These are phyloP conservation scores for Apogon hyalosoma DNA, from an alignment of 2,797 vertebrate species.

Conservation along the genomic window DNA sequence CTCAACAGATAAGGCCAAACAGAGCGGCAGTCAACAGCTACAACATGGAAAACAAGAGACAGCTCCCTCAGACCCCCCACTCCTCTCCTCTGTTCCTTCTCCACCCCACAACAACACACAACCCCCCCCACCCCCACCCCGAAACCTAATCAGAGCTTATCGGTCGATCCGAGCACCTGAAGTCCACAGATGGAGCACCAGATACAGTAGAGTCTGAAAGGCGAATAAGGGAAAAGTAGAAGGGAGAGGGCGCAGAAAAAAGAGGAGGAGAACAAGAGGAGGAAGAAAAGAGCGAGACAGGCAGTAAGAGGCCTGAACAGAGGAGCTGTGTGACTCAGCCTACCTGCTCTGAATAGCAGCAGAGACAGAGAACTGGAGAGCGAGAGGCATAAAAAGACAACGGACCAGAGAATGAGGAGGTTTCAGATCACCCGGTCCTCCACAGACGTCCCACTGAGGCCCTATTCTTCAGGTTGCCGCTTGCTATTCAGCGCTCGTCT, in stretches of 20 bases:
- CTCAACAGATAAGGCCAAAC: constrained; percentile 71
- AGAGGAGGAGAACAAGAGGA: constrained; percentile 24
- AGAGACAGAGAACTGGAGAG: constrained; percentile 56
- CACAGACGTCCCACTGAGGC: constrained; percentile 64
- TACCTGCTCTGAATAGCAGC: constrained; percentile 63
- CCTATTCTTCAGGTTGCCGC: constrained; percentile 59
- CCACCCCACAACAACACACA: not conserved
- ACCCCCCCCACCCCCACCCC: not conserved
- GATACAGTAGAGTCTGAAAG: constrained; percentile 51
- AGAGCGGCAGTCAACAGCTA: constrained; percentile 52
- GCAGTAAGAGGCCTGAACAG: constrained; percentile 41
- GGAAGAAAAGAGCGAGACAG: constrained; percentile 30
- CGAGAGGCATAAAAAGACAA: constrained; percentile 53
- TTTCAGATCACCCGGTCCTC: constrained; percentile 64
- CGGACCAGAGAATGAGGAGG: constrained; percentile 46
- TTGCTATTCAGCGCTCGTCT: constrained; percentile 66
- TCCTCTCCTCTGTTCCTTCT: constrained; percentile 22
- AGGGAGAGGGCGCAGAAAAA: constrained; percentile 28
- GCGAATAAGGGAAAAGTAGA: constrained; percentile 45
- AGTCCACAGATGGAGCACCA: constrained; percentile 57
- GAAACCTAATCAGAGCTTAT: constrained; percentile 64
- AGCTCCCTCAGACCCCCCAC: constrained; percentile 37
- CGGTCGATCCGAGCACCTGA: constrained; percentile 51
- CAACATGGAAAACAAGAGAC: constrained; percentile 53
- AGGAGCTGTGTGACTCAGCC: constrained; percentile 65